Evolutionary conservation across 1,140 invertebrate species (phyloP).

Genomic region (Trichonephila clavipes): DNA sequence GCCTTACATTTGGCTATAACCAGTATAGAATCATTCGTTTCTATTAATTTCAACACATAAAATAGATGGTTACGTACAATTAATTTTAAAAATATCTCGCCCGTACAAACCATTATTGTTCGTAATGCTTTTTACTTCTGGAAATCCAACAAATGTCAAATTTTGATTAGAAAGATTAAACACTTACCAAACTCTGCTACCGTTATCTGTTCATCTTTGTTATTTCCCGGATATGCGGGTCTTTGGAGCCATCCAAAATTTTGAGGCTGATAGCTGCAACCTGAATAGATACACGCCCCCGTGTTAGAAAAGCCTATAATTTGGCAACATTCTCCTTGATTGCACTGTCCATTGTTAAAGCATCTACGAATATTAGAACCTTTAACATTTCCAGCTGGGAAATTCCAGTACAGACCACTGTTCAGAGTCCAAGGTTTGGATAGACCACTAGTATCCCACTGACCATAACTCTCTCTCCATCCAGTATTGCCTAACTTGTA

Average conservation of each 20-base stretch:
- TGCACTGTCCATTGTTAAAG: slow-evolving; percentile 5
- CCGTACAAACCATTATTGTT: no score
- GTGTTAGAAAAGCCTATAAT: not conserved
- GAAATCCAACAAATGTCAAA: not conserved
- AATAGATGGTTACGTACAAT: no score
- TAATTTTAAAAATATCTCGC: no score
- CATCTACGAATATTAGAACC: slow-evolving; percentile 13
- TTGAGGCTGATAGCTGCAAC: not conserved
- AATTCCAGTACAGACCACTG: slow-evolving; percentile 36
- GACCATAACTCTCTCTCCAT: slow-evolving; percentile 24
- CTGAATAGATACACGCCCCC: not conserved
- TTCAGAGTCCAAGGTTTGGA: not conserved
- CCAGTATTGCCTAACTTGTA: not conserved
- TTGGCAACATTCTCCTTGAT: slow-evolving; percentile 26
- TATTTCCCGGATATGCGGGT: slow-evolving; percentile 35
- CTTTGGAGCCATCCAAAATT: slow-evolving; percentile 24
- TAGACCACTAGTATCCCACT: not conserved
- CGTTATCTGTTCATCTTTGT: slow-evolving; percentile 9
- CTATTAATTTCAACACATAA: no score
- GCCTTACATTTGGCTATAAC: no score
- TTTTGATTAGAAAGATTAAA: not conserved
- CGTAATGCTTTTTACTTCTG: no score
- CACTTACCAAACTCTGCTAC: slow-evolving; percentile 8
- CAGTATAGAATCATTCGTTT: no score
- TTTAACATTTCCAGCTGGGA: slow-evolving; percentile 41